Evolutionary conservation across 1,140 invertebrate genomes (phyloP).

Genomic region (Aphaenogaster rudis): DNA sequence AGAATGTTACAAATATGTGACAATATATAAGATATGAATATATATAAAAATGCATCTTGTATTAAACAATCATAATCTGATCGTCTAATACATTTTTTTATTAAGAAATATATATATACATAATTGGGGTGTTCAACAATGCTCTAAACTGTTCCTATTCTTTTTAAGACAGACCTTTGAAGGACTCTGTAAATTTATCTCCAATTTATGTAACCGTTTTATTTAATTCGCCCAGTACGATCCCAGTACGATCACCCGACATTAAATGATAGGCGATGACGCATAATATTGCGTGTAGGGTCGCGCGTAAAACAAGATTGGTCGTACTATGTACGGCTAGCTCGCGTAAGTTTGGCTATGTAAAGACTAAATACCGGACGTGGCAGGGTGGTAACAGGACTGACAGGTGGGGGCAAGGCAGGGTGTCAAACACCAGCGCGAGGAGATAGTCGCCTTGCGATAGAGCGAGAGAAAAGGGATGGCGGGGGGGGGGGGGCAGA

Average conservation of each 20-base stretch:
- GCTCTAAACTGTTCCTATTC: not conserved
- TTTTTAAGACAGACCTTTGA: not conserved
- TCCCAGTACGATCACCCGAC: no score
- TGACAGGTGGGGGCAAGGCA: conserved; percentile 18
- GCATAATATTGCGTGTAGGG: conserved; percentile 6
- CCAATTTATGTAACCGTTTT: not conserved
- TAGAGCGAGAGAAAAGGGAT: conserved; percentile 46
- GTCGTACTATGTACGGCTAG: conserved; percentile 80
- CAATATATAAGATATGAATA: not conserved
- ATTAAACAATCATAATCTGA: not conserved
- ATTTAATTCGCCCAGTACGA: not conserved
- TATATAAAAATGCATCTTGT: not conserved
- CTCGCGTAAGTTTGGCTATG: conserved; percentile 86
- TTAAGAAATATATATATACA: not conserved
- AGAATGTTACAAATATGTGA: not conserved
- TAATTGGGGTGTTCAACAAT: not conserved
- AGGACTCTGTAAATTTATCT: not conserved
- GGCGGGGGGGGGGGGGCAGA: not conserved
- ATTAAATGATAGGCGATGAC: not conserved
- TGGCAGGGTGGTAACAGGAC: conserved; percentile 60
- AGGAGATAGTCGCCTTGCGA: conserved; percentile 12
- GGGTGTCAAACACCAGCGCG: conserved; percentile 43
- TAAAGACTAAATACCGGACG: conserved; percentile 81
- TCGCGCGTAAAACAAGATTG: conserved; percentile 74
- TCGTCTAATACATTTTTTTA: not conserved